Evolutionary conservation across 2,113 vertebrate species (phyloP).

Genomic region (Daubentonia madagascariensis): DNA sequence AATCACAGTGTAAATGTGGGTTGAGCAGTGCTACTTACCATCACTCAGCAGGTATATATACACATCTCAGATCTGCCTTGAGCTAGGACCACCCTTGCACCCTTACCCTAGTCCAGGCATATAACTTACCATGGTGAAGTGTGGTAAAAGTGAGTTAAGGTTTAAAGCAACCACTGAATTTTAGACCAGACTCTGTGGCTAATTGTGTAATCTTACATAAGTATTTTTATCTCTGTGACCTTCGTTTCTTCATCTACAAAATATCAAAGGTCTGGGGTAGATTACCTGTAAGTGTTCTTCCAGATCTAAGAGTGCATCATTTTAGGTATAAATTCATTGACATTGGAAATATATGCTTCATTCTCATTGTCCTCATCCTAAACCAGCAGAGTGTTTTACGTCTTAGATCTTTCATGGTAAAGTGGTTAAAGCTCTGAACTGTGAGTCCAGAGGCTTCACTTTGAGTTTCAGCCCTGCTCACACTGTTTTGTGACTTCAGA

Average conservation of each 20-base stretch:
- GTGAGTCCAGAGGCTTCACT: neutral
- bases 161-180: neutral
- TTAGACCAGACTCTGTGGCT: neutral
- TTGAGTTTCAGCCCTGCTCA: neutral
- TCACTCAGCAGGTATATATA: neutral
- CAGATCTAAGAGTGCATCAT: neutral
- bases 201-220: neutral
- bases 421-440: neutral
- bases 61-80: neutral
- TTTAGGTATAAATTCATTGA: neutral
- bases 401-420: neutral
- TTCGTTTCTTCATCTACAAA: conserved; percentile 1
- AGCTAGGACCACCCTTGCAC: neutral
- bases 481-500: neutral
- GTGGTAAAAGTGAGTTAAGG: neutral
- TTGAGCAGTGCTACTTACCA: neutral
- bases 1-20: neutral
- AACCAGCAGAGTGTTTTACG: neutral
- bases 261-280: neutral
- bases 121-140: neutral
- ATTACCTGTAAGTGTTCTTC: neutral
- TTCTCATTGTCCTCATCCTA: neutral
- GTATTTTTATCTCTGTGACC: neutral
- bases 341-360: neutral
- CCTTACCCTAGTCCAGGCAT: neutral